Conservation (phyloP, 2,888 invertebrate genomes). For the Linnaemya tessellans region DNA sequence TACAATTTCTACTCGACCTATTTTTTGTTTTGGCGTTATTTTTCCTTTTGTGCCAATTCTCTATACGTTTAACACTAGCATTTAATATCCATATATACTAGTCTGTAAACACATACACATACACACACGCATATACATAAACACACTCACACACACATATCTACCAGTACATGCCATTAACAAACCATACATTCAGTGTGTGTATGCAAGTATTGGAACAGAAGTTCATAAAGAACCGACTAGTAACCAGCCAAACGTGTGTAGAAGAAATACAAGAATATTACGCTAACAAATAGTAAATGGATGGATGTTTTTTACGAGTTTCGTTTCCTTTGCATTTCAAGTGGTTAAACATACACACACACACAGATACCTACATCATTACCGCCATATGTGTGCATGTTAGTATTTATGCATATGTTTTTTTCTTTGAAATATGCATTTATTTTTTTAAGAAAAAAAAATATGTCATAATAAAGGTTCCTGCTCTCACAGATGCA, state of each 20-base stretch:
- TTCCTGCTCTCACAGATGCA: conserved; percentile 7
- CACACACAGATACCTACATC: too few relatives aligned
- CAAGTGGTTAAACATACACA: background rate
- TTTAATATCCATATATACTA: conserved; percentile 23
- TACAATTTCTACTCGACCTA: conserved; percentile 55
- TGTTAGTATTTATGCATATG: background rate
- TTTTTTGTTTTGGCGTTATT: background rate
- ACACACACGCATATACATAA: background rate
- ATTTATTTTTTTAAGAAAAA: background rate
- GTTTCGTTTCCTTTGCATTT: conserved; percentile 34
- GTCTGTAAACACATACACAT: background rate
- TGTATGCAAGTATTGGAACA: conserved; percentile 31
- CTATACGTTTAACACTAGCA: background rate
- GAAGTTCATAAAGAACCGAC: conserved; percentile 54
- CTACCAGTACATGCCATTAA: too few relatives aligned
- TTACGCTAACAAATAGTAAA: conserved; percentile 32
- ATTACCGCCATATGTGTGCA: background rate
- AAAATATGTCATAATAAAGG: conserved; percentile 45
- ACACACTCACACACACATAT: background rate
- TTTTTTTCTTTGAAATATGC: background rate
- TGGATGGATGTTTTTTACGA: conserved; percentile 41
- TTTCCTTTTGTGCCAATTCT: background rate
- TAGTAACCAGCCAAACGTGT: conserved; percentile 13
- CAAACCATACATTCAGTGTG: too few relatives aligned
- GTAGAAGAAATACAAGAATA: background rate